Evolutionary conservation across 2,797 vertebrate genomes (phyloP).

Genomic region (Sarcoramphus papa): DNA sequence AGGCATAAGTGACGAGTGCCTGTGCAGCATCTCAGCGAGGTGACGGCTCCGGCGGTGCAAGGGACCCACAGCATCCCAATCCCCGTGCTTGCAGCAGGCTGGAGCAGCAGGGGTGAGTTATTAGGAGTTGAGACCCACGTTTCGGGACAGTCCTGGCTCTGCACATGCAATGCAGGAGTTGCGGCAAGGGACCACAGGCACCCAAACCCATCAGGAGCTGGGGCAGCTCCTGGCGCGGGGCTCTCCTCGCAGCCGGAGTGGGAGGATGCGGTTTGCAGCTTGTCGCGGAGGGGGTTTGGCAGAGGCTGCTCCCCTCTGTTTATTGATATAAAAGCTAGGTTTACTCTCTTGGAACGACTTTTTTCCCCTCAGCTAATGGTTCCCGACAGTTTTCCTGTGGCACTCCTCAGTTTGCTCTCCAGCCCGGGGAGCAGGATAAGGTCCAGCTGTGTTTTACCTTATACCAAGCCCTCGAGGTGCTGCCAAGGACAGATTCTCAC

Average conservation of each 20-base stretch:
- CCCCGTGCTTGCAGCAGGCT: neutral
- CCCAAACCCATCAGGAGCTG: neutral
- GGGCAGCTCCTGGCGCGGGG: neutral
- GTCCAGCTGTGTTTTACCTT: neutral
- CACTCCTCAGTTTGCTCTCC: neutral
- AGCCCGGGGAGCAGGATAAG: neutral
- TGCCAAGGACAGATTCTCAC: neutral
- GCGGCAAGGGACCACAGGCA: rapidly evolving
- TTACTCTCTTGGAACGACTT: neutral
- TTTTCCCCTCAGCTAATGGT: neutral
- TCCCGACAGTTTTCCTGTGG: neutral
- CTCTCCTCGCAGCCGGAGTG: rapidly evolving
- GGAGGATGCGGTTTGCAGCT: neutral
- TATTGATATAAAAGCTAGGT: neutral
- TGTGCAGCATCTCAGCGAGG: neutral
- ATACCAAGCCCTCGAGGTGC: neutral
- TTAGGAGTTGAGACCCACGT: rapidly evolving
- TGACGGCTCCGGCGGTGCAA: rapidly evolving
- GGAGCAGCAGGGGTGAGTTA: neutral
- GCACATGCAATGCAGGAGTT: neutral
- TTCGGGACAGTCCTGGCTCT: neutral
- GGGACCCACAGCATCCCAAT: neutral
- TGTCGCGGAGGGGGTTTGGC: neutral
- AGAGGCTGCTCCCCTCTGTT: neutral
- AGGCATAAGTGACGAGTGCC: rapidly evolving